Evolutionary conservation across 2,797 vertebrate species (phyloP), one percentile per base, ranked within the genome.

Genomic region (Pipistrellus nathusii): DNA sequence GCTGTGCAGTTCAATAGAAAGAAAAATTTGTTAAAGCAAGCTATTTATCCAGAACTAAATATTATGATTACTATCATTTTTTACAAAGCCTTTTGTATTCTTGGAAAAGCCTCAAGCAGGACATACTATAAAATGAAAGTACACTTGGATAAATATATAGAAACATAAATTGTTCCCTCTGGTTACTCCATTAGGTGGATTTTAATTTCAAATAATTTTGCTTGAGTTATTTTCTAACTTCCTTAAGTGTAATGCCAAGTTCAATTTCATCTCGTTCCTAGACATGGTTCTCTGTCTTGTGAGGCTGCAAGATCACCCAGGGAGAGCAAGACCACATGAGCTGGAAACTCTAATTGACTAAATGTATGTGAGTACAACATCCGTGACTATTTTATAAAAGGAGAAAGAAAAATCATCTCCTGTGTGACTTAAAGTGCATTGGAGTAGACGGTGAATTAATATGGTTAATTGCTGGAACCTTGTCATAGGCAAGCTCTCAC

Each of bases 251-350:
- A 96, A 95, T 23, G 4, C n/a, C 1, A 12, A 38, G 0, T 94
- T 88, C 88, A 46, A 80, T 55, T 4, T 73, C 90, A 7, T 96
- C 1, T 97, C 90, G 91, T 97, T 88, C 88, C 62, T 96, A 98
- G 98, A 98, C 98, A 98, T 98, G 96, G 88, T 94, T 97, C 88
- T 93, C 46, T 80, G 86, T 91, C 32, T 53, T 76, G n/a, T 0
- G 9, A 97, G 85, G 35, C 87, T 86, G 57, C 4, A 5, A 85
- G 92, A 48, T 88, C 81, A 85, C 81, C 64, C 93, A 53, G 76
- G 41, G 15, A 94, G 66, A 92, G 92, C 25, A 75, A 93, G 82
- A 25, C 38, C 85, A 85, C 95, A 76, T 0, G 27, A 82, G 20
- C 44, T 35, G 72, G 92, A 97, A 38, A 71, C 92, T 9, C 76